A percentile compares a stretch with the other conserved stretches of the same genome.
Evolutionary conservation across 1,140 invertebrate genomes (phyloP).

Genomic region (Nasonia giraulti): DNA sequence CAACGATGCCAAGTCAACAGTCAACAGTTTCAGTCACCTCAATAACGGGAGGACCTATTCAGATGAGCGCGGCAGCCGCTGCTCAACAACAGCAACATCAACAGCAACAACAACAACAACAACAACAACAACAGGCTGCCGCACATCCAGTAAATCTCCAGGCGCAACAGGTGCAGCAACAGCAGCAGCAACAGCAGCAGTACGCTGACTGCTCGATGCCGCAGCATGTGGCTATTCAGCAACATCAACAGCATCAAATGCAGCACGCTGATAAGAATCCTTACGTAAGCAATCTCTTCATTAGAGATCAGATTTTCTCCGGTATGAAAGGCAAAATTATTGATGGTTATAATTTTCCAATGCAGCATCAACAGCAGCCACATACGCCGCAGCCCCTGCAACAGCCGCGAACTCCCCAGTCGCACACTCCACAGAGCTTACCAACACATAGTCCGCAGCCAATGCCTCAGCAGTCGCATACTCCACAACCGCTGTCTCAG

Average conservation of each 20-base stretch:
- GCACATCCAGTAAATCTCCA: constrained; percentile 45
- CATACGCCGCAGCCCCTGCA: constrained; percentile 67
- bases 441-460: constrained; percentile 70
- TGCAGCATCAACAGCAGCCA: constrained; percentile 65
- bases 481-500: constrained; percentile 74
- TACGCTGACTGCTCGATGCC: constrained; percentile 68
- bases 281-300: constrained; percentile 38
- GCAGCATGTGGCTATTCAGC: constrained; percentile 66
- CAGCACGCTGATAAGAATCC: constrained; percentile 49
- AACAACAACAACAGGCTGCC: constrained; percentile 62
- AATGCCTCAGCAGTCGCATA: constrained; percentile 71
- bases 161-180: constrained; percentile 47
- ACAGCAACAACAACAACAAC: constrained; percentile 59
- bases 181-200: constrained; percentile 59
- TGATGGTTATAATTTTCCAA: background rate
- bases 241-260: constrained; percentile 48
- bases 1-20: constrained; percentile 62
- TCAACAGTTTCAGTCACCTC: constrained; percentile 20
- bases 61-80: constrained; percentile 40
- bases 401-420: constrained; percentile 68
- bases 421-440: constrained; percentile 68
- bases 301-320: background rate
- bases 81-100: constrained; percentile 45
- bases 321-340: background rate
- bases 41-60: constrained; percentile 11